These are phyloP conservation scores for Eudasyphora cyanicolor DNA, from an alignment of 2,888 invertebrate genomes.

Conservation along the genomic window DNA sequence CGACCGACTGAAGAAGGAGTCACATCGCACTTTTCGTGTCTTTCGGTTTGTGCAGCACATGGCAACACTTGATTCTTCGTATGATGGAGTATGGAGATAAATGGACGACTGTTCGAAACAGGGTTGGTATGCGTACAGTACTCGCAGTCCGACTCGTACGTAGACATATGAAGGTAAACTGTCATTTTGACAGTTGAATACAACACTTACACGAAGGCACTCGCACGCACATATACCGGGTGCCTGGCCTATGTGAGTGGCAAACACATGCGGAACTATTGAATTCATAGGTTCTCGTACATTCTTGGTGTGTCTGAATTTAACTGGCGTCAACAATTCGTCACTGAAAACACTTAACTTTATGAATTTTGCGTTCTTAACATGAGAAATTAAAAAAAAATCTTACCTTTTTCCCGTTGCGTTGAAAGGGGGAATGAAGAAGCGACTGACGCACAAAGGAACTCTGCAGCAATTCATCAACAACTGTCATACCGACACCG, in stretches of 20 bases:
- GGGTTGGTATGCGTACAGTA: slow-evolving; percentile 39
- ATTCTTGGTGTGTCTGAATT: slow-evolving; percentile 12
- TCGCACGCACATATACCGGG: neutral
- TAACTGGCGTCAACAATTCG: slow-evolving; percentile 57
- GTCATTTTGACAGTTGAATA: slow-evolving; percentile 62
- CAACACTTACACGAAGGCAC: neutral
- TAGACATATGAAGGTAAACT: slow-evolving; percentile 33
- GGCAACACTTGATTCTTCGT: slow-evolving; percentile 46
- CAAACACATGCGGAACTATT: slow-evolving; percentile 48
- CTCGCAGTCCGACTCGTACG: neutral
- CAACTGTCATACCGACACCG: slow-evolving; percentile 61
- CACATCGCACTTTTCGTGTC: neutral
- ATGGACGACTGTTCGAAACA: slow-evolving; percentile 20
- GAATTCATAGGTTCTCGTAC: slow-evolving; percentile 35
- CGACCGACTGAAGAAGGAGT: no score
- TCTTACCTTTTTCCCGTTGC: neutral
- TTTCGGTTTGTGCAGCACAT: slow-evolving; percentile 1
- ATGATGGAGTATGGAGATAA: slow-evolving; percentile 31
- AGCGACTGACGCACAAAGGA: neutral
- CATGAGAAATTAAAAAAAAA: slow-evolving; percentile 42
- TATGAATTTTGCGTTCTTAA: slow-evolving; percentile 53
- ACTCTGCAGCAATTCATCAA: slow-evolving; percentile 63
- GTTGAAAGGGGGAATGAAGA: neutral
- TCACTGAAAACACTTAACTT: slow-evolving; percentile 60
- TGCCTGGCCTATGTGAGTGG: no score